A percentile compares a stretch with the other conserved stretches of the same genome.
Evolutionary conservation across 2,888 invertebrate species (phyloP).

Genomic region (Platycheirus rosarum): DNA sequence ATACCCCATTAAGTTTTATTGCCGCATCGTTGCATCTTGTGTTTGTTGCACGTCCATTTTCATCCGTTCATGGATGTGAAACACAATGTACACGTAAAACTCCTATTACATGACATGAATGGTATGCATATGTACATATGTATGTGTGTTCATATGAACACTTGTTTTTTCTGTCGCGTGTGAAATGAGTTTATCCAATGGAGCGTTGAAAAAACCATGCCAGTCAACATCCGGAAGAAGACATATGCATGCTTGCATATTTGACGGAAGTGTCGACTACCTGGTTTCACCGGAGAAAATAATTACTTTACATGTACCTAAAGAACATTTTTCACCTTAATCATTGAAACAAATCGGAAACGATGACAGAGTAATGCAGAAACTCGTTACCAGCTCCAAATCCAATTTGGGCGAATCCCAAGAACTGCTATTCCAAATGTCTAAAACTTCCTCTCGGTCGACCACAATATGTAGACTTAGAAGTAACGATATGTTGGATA

Average conservation of each 20-base stretch:
- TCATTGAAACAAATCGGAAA: slow-evolving; percentile 34
- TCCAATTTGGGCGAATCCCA: slow-evolving; percentile 44
- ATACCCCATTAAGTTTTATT: slow-evolving; percentile 19
- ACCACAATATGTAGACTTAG: slow-evolving; percentile 13
- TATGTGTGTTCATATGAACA: too few relatives aligned
- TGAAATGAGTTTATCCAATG: slow-evolving; percentile 57
- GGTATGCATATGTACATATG: neutral
- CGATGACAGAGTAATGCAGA: slow-evolving; percentile 13
- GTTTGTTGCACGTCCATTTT: slow-evolving; percentile 28
- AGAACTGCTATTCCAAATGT: slow-evolving; percentile 45
- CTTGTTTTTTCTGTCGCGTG: slow-evolving; percentile 39
- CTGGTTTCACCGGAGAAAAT: slow-evolving; percentile 36
- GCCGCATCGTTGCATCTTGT: slow-evolving; percentile 35
- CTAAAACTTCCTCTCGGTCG: neutral
- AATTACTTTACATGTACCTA: slow-evolving; percentile 52
- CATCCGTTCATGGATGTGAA: slow-evolving; percentile 29
- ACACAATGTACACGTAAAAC: slow-evolving; percentile 11
- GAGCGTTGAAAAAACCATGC: slow-evolving; percentile 31
- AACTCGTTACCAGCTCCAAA: slow-evolving; percentile 13
- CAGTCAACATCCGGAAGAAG: slow-evolving; percentile 47
- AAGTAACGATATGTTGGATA: slow-evolving; percentile 13
- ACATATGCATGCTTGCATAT: slow-evolving; percentile 30
- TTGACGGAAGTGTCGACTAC: slow-evolving; percentile 40
- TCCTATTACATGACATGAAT: slow-evolving; percentile 8
- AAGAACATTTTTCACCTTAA: slow-evolving; percentile 35